These are phyloP conservation scores for Drosophila buzzatii DNA, from an alignment of 2,888 invertebrate genomes.

Conservation along the genomic window DNA sequence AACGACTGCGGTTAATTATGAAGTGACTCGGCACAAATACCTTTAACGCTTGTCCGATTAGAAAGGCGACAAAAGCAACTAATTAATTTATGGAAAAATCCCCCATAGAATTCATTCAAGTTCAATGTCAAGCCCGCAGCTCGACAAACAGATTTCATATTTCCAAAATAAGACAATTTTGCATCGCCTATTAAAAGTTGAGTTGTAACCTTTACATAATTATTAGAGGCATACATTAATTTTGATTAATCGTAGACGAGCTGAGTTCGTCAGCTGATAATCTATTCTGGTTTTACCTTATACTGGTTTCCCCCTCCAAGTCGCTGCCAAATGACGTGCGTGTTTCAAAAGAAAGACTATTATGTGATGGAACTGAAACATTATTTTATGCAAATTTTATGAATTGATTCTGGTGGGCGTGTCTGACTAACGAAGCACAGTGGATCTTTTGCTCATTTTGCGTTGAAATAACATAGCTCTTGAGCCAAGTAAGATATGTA, in stretches of 20 bases:
- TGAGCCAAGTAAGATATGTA: no score
- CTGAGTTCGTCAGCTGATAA: not conserved
- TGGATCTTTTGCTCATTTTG: no score
- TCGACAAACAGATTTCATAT: not conserved
- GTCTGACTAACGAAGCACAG: not conserved
- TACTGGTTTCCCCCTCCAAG: conserved; percentile 18
- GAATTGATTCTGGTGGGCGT: not conserved
- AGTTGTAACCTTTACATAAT: conserved; percentile 19
- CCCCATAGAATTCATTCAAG: conserved; percentile 18
- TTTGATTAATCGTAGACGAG: conserved; percentile 4
- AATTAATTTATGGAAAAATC: conserved; percentile 15
- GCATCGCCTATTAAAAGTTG: not conserved
- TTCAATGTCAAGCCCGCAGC: conserved; percentile 12
- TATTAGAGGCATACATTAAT: conserved; percentile 15
- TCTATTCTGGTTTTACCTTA: conserved; percentile 26
- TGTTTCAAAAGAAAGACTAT: conserved; percentile 2
- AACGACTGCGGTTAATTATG: conserved; percentile 4
- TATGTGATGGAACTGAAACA: conserved; percentile 6
- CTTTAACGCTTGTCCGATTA: not conserved
- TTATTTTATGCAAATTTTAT: conserved; percentile 3
- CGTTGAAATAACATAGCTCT: no score
- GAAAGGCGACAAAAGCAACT: not conserved
- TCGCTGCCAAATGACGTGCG: not conserved
- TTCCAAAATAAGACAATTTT: not conserved
- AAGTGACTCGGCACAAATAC: conserved; percentile 11